Base-by-base conservation (phyloP, 2,797 vertebrate species). In the Cryptoblepharus egeriae region DNA sequence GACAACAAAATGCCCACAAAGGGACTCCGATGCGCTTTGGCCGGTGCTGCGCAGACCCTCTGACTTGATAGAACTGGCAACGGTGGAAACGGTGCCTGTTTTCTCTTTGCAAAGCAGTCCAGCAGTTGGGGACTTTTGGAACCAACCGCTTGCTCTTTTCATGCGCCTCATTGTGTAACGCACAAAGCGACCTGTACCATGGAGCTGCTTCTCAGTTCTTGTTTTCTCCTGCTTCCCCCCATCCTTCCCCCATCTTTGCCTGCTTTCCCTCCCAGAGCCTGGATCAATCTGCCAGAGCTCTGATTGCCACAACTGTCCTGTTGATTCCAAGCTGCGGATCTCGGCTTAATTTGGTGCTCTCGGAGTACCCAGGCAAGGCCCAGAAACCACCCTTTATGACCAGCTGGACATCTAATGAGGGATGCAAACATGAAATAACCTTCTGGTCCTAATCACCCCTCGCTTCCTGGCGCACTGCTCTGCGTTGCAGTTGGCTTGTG, bases 331-430 rank as follows among this genome's bases (percentile, higher is more conserved):
- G 86, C 79, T 84, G 79, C 82, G 82, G 91, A 87, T 70, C 85
- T 89, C 89, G 83, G 89, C 91, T 88, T 89, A 89, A 91, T 91
- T 90, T 60, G 85, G n/a, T n/a, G n/a, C n/a, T n/a, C n/a, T n/a
- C n/a, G n/a, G 84, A 18, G 78, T 26, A 85, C 87, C 77, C 55
- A 87, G 74, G 76, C 78, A 89, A 64, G 77, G 37, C 28, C n/a
- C n/a, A n/a, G n/a, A n/a, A n/a, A n/a, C n/a, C n/a, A n/a, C n/a
- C n/a, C n/a, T n/a, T n/a, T n/a, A 87, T 83, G 39, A 1, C 87
- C 79, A 81, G 88, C 63, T 10, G 75, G 77, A 87, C 87, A 78
- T 84, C 45, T 69, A 91, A 85, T 28, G 78, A 60, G 81, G 77
- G 80, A 75, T 9, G 55, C 26, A 86, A 79, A 89, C 88, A 74